Conservation (phyloP, 2,113 vertebrate genomes). For the Paedocypris sp. region DNA sequence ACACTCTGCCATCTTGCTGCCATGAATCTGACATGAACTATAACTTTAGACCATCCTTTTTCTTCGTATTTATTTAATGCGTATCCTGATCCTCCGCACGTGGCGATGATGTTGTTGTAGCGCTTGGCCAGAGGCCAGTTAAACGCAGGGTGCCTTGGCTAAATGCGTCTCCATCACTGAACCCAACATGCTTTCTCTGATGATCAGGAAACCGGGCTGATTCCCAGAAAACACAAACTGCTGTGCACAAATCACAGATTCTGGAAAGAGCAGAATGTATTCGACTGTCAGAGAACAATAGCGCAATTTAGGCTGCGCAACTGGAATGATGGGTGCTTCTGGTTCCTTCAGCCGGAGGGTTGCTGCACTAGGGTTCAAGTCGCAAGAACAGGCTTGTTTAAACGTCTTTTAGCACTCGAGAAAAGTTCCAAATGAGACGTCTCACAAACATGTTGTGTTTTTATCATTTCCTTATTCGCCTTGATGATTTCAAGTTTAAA, state of each 20-base stretch:
- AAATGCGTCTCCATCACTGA: slow-evolving; percentile 6
- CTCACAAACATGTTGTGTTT: too few species aligned
- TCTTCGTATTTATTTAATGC: neutral
- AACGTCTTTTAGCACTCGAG: slow-evolving; percentile 40
- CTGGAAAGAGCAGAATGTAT: slow-evolving; percentile 21
- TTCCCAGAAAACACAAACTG: slow-evolving; percentile 5
- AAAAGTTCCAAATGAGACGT: too few species aligned
- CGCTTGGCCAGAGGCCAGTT: slow-evolving; percentile 6
- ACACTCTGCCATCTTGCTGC: too few species aligned
- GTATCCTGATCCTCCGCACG: slow-evolving; percentile 31
- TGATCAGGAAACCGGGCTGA: slow-evolving; percentile 14
- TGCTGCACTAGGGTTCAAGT: slow-evolving; percentile 35
- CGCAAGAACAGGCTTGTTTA: slow-evolving; percentile 49
- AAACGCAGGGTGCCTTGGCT: slow-evolving; percentile 8
- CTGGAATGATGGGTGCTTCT: slow-evolving; percentile 31
- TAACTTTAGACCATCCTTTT: neutral
- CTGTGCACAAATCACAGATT: neutral
- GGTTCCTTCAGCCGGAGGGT: slow-evolving; percentile 32
- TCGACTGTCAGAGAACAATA: slow-evolving; percentile 43
- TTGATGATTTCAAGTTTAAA: too few species aligned
- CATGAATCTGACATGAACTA: too few species aligned
- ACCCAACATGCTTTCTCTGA: neutral
- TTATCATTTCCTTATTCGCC: too few species aligned
- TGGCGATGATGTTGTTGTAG: slow-evolving; percentile 20
- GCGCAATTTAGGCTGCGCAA: slow-evolving; percentile 40